These are phyloP conservation scores for Lutjanus argentimaculatus DNA, from an alignment of 2,797 vertebrate species.

Conservation along the genomic window DNA sequence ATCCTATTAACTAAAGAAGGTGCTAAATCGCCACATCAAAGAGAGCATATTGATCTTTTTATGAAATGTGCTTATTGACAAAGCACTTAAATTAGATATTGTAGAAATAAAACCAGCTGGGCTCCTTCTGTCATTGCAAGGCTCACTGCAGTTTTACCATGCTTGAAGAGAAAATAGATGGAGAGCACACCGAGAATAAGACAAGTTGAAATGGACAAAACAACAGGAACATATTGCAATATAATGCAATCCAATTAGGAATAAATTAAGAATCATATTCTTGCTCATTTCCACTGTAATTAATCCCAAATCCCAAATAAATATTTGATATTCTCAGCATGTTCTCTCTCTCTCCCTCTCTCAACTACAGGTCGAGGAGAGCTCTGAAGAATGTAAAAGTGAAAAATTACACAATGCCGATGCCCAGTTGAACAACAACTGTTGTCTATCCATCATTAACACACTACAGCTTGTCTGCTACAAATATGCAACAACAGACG, in stretches of 20 bases:
- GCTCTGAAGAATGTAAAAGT: background rate
- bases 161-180: background rate
- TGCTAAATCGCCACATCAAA: slow-evolving; percentile 82
- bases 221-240: background rate
- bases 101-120: slow-evolving; percentile 68
- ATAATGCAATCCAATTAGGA: background rate
- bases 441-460: background rate
- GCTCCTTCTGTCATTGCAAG: slow-evolving; percentile 32
- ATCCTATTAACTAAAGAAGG: slow-evolving; percentile 78
- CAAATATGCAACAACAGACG: background rate
- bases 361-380: background rate
- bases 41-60: slow-evolving; percentile 75
- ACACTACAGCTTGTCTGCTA: background rate
- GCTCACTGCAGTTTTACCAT: slow-evolving; percentile 21
- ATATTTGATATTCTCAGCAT: background rate
- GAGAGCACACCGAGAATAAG: background rate
- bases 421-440: background rate
- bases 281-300: no score
- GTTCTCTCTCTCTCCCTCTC: background rate
- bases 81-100: slow-evolving; percentile 81
- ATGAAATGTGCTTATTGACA: slow-evolving; percentile 86
- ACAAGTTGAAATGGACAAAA: background rate
- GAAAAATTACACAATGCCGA: background rate
- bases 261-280: background rate
- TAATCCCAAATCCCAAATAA: background rate